Evolutionary conservation across 2,797 vertebrate genomes (phyloP).

Genomic region (Lacerta bilineata): DNA sequence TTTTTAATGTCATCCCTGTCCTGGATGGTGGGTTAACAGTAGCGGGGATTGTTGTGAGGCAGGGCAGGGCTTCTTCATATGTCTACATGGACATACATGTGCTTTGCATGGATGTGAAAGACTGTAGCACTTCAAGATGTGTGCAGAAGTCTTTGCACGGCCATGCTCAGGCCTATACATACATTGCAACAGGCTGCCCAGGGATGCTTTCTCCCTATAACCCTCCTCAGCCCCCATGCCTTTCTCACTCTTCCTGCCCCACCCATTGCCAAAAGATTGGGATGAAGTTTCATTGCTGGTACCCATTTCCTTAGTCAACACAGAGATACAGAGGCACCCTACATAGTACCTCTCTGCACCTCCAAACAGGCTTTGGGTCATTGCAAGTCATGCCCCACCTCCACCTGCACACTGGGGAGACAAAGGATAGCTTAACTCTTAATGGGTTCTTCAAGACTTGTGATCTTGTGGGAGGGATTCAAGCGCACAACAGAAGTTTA

Average conservation of each 20-base stretch:
- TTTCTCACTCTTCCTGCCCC: not conserved
- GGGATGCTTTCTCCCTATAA: not conserved
- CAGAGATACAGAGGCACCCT: not conserved
- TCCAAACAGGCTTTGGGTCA: not conserved
- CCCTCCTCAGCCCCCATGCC: not conserved
- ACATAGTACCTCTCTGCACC: not conserved
- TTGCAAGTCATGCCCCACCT: not conserved
- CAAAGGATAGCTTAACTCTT: too few species aligned
- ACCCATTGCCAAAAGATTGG: not conserved
- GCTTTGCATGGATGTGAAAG: not conserved
- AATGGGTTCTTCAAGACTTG: too few species aligned
- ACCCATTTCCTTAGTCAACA: not conserved
- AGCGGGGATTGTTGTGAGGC: not conserved
- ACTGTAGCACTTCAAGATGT: not conserved
- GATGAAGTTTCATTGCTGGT: not conserved
- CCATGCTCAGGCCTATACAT: not conserved
- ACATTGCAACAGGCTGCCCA: not conserved
- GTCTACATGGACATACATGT: not conserved
- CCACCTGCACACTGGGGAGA: not conserved
- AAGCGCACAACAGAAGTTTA: too few species aligned
- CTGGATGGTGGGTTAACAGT: not conserved
- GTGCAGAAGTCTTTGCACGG: not conserved
- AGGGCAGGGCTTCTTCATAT: not conserved
- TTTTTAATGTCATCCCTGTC: conserved; percentile 8
- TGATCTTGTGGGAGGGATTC: too few species aligned